Conservation (phyloP, 2,113 vertebrate species). For the Physeter macrocephalus region DNA sequence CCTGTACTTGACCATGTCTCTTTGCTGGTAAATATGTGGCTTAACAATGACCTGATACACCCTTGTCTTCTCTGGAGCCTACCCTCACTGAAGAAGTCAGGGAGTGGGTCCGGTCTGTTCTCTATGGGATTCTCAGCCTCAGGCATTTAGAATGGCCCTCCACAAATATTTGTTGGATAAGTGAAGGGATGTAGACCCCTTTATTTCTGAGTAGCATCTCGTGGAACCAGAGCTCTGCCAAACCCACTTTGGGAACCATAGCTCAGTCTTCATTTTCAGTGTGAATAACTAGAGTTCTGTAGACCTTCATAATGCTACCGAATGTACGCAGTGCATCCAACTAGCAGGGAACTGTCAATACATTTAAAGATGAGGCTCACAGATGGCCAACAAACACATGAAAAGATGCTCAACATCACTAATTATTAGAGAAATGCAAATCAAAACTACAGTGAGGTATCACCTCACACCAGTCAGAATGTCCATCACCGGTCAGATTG, state of each 20-base stretch:
- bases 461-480: no score
- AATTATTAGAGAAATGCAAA: no score
- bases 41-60: neutral
- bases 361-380: constrained; percentile 3
- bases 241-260: neutral
- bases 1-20: neutral
- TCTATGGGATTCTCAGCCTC: neutral
- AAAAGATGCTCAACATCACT: no score
- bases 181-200: neutral
- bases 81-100: neutral
- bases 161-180: neutral
- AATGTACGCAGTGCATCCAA: neutral
- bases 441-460: no score
- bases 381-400: no score
- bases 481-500: no score
- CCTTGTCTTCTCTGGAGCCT: neutral
- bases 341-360: neutral
- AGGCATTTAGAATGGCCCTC: neutral
- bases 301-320: neutral
- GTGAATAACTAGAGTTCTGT: neutral
- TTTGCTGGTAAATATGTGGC: neutral
- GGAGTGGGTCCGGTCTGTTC: neutral
- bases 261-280: neutral
- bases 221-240: neutral
- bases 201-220: neutral